These are phyloP conservation scores for Labeo catla DNA, from an alignment of 2,113 vertebrate genomes.

Conservation along the genomic window DNA sequence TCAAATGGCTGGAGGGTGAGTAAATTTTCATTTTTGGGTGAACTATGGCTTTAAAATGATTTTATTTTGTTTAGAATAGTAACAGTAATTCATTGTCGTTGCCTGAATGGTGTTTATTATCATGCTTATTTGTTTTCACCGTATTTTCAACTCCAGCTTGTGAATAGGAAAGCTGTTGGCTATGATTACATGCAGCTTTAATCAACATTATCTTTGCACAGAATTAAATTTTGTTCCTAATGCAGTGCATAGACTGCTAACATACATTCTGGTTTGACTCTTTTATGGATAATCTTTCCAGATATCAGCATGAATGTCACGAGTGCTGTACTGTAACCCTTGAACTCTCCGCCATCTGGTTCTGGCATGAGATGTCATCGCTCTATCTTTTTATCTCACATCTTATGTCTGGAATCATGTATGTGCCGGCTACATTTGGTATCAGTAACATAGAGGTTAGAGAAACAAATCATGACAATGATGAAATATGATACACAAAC, in stretches of 20 bases:
- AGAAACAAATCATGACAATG: constrained; percentile 68
- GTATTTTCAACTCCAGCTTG: neutral
- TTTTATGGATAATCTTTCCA: neutral
- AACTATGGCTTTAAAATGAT: neutral
- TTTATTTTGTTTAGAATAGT: neutral
- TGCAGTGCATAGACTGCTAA: neutral
- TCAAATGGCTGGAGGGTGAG: neutral
- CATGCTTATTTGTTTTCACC: neutral
- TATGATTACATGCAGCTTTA: neutral
- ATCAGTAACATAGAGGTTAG: constrained; percentile 71
- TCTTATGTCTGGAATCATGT: constrained; percentile 68
- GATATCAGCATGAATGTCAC: constrained; percentile 9
- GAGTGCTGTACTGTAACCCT: constrained; percentile 7
- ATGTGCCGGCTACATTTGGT: constrained; percentile 66
- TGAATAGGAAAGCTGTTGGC: neutral
- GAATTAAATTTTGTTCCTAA: neutral
- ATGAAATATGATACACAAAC: constrained; percentile 68
- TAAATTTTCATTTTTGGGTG: neutral
- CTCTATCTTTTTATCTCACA: neutral
- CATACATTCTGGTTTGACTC: neutral
- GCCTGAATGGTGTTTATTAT: neutral
- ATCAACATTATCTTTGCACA: constrained; percentile 14
- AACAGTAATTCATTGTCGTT: neutral
- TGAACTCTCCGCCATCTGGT: constrained; percentile 31
- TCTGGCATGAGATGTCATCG: constrained; percentile 12